A percentile compares a stretch with the other conserved stretches of the same genome.
Conservation (phyloP, 2,888 invertebrate species). For the Graphium colonna region DNA sequence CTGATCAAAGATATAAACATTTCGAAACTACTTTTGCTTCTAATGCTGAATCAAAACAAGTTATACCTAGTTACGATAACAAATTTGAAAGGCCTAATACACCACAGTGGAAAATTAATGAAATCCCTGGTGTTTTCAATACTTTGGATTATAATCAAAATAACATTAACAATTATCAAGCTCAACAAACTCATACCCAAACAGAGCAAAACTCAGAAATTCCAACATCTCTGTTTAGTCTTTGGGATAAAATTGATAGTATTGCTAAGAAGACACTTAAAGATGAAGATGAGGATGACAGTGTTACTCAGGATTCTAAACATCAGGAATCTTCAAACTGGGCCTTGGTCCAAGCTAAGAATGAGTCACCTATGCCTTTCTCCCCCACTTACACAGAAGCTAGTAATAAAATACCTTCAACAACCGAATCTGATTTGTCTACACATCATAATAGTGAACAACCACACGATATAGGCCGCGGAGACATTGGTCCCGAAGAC, state of each 20-base stretch:
- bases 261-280: conserved; percentile 17
- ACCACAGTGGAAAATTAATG: neutral
- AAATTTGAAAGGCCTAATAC: neutral
- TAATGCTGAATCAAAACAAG: neutral
- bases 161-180: neutral
- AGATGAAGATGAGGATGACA: conserved; percentile 9
- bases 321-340: conserved; percentile 1
- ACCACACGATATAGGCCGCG: conserved; percentile 40
- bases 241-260: conserved; percentile 28
- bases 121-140: neutral
- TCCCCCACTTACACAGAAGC: neutral
- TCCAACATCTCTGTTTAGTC: conserved; percentile 14
- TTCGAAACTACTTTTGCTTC: neutral
- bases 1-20: too few relatives aligned
- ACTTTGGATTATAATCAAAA: neutral
- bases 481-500: conserved; percentile 46
- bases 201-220: conserved; percentile 11
- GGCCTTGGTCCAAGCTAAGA: neutral
- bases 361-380: neutral
- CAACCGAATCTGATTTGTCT: neutral
- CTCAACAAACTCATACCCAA: conserved; percentile 10
- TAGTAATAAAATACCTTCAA: neutral
- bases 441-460: conserved; percentile 12
- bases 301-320: conserved; percentile 1
- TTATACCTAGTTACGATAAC: neutral